Evolutionary conservation across 1,140 invertebrate genomes (phyloP).

Genomic region (Drosophila orena): DNA sequence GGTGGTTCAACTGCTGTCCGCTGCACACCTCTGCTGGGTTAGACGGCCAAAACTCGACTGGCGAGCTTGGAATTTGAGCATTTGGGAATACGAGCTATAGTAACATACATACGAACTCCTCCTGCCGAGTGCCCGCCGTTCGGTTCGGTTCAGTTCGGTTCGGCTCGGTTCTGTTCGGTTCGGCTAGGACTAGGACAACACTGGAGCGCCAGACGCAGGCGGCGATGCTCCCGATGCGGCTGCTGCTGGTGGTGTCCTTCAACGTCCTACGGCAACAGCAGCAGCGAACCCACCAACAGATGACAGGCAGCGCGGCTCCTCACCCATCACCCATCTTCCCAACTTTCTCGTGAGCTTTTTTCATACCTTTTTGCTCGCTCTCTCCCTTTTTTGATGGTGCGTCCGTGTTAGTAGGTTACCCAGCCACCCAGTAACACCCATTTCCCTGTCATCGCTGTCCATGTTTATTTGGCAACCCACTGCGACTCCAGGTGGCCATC

Average conservation of each 20-base stretch:
- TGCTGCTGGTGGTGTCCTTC: constrained; percentile 67
- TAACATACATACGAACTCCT: not conserved
- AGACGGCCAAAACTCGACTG: constrained; percentile 82
- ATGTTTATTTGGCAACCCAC: constrained; percentile 60
- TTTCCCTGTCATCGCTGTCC: constrained; percentile 29
- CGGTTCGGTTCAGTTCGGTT: too few relatives aligned
- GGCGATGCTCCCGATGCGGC: constrained; percentile 11
- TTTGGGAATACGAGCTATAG: constrained; percentile 6
- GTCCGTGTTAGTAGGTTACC: constrained; percentile 64
- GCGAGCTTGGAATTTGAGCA: constrained; percentile 9
- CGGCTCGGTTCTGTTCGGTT: constrained; percentile 18
- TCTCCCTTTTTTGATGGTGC: constrained; percentile 2
- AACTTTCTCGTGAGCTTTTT: constrained; percentile 59
- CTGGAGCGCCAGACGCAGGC: constrained; percentile 51
- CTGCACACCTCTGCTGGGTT: constrained; percentile 75
- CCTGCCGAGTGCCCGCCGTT: constrained; percentile 38
- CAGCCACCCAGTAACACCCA: constrained; percentile 7
- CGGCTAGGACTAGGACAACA: constrained; percentile 78
- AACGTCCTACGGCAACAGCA: constrained; percentile 73
- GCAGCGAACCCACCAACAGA: constrained; percentile 76
- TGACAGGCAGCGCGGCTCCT: constrained; percentile 67
- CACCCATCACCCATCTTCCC: constrained; percentile 64
- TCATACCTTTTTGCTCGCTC: constrained; percentile 14
- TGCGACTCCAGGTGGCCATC: constrained; percentile 33
- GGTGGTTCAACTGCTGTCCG: constrained; percentile 37